Conservation (phyloP, 2,797 vertebrate genomes). For the Rhyacichthys aspro region DNA sequence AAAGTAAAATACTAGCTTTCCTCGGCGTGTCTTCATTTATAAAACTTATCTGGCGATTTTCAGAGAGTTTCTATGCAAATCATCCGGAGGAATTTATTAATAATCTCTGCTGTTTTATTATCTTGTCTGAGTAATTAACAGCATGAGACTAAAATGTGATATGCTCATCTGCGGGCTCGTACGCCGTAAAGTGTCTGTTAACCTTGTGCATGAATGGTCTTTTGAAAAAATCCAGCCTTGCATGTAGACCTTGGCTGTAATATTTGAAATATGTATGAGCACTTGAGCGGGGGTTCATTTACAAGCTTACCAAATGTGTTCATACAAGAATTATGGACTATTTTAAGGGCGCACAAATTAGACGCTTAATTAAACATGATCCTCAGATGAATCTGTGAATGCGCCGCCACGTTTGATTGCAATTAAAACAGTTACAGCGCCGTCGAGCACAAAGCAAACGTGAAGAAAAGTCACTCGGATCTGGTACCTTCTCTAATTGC, state of each 20-base stretch:
- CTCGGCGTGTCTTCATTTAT: constrained; percentile 53
- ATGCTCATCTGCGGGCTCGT: constrained; percentile 13
- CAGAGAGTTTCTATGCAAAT: constrained; percentile 34
- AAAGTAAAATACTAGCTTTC: constrained; percentile 37
- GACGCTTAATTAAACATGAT: constrained; percentile 8
- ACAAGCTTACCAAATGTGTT: constrained; percentile 20
- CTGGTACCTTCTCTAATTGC: not conserved
- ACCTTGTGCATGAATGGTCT: not conserved
- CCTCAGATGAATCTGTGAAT: not conserved
- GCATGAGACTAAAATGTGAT: constrained; percentile 1
- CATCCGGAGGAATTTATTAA: constrained; percentile 24
- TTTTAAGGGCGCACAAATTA: constrained; percentile 13
- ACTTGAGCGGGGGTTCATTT: constrained; percentile 26
- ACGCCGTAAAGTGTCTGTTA: constrained; percentile 9
- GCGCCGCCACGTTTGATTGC: not conserved
- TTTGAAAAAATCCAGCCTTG: not conserved
- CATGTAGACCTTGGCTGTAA: constrained; percentile 12
- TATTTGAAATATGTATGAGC: constrained; percentile 14
- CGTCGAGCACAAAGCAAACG: not conserved
- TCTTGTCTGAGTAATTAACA: constrained; percentile 15
- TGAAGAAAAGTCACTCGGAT: not conserved
- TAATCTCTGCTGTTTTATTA: constrained; percentile 24
- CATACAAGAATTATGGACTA: constrained; percentile 2
- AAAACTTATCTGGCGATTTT: constrained; percentile 41
- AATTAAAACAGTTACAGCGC: not conserved